Percentiles rank a stretch among this genome's conserved stretches.
Conservation (phyloP, 2,888 invertebrate genomes). For the Meloe dianella region DNA sequence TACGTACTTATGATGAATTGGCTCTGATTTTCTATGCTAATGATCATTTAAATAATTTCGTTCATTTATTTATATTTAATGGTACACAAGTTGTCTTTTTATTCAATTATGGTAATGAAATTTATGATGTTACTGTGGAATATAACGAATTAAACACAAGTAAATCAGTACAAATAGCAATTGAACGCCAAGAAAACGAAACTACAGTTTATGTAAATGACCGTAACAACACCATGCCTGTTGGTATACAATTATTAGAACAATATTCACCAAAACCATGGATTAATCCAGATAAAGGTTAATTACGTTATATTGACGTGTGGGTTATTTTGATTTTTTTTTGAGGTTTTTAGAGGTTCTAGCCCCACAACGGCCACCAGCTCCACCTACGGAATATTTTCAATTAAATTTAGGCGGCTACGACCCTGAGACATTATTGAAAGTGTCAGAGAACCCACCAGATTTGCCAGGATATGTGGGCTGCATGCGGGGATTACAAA, state of each 20-base stretch:
- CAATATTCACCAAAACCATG: conserved; percentile 87
- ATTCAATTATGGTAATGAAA: conserved; percentile 82
- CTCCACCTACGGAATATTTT: conserved; percentile 88
- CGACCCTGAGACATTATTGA: conserved; percentile 74
- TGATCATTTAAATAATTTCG: conserved; percentile 92
- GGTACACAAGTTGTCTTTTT: conserved; percentile 82
- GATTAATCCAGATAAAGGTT: conserved; percentile 81
- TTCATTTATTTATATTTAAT: conserved; percentile 83
- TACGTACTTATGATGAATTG: conserved; percentile 84
- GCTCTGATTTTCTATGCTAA: conserved; percentile 88
- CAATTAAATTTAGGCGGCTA: conserved; percentile 88
- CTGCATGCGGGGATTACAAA: conserved; percentile 85
- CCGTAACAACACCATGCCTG: conserved; percentile 71
- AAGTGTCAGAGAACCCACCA: conserved; percentile 62
- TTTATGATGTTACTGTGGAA: conserved; percentile 78
- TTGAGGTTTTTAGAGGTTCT: conserved; percentile 72
- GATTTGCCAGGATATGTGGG: conserved; percentile 80
- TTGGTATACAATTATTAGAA: conserved; percentile 72
- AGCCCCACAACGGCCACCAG: conserved; percentile 86
- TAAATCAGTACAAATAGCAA: conserved; percentile 87
- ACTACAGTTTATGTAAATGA: conserved; percentile 86
- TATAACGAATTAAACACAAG: conserved; percentile 79
- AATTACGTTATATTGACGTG: not conserved
- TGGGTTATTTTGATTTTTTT: not conserved
- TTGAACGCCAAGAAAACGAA: conserved; percentile 72